A percentile compares a stretch with the other conserved stretches of the same genome.
phyloP scores from a whole-genome alignment of 2,888 invertebrate species.

The Phlogophora meticulosa region DNA sequence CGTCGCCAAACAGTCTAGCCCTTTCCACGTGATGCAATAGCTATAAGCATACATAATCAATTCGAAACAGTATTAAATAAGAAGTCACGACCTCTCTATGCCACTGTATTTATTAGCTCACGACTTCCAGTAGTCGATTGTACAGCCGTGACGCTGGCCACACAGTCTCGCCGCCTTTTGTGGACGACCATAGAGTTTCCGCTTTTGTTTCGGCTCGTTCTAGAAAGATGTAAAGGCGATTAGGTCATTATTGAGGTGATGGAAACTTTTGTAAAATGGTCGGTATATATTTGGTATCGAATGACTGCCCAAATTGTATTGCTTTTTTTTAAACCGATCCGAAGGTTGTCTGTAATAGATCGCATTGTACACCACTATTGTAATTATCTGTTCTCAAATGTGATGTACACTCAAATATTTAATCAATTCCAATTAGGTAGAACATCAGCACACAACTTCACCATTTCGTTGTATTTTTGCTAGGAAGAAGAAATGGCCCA shows the following conservation, averaged over 20 bases:
- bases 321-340: too few species aligned
- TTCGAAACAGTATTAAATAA: slow-evolving; percentile 33
- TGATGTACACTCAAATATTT: too few species aligned
- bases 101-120: slow-evolving; percentile 35
- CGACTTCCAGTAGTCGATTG: slow-evolving; percentile 40
- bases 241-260: background rate
- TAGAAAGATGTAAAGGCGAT: background rate
- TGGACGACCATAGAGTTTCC: slow-evolving; percentile 16
- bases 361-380: too few species aligned
- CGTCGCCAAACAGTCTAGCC: slow-evolving; percentile 27
- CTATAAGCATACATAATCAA: slow-evolving; percentile 39
- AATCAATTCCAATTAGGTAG: too few species aligned
- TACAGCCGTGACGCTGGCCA: slow-evolving; percentile 21
- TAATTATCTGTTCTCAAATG: too few species aligned
- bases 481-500: too few species aligned
- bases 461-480: too few species aligned
- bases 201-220: slow-evolving; percentile 24
- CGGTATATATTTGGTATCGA: too few species aligned
- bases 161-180: slow-evolving; percentile 34
- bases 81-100: slow-evolving; percentile 33
- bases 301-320: too few species aligned
- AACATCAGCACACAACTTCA: too few species aligned
- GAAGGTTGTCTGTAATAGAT: too few species aligned
- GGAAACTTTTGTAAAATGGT: too few species aligned
- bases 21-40: slow-evolving; percentile 9